Evolutionary conservation across 2,888 invertebrate species (phyloP), one percentile per base, ranked within the genome.

Genomic region (Lasius platythorax): DNA sequence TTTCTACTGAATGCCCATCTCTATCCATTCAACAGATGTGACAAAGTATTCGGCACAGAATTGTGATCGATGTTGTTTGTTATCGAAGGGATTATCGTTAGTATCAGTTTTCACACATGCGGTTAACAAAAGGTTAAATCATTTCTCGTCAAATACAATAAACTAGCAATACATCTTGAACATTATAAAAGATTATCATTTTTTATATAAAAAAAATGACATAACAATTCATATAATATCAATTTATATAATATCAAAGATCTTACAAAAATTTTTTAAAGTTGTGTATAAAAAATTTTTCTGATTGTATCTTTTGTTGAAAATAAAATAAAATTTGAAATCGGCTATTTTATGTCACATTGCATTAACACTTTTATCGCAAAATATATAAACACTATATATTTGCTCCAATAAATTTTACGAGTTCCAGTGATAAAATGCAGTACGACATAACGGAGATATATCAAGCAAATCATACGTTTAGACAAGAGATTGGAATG

Each of bases 31-130:
- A 83, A 83, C 86, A 89, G 85, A 91, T 90, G 90, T 91, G 85
- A 83, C 76, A 72, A 85, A 88, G 87, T 91, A 90, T 90, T 91
- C 46, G 82, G 82, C 72, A 73, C 84, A 72, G 75, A 87, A 88
- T 86, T 87, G 87, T 91, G 91, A 91, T 93, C 90, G 90, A 92
- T 91, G 88, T 68, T 88, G 78, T 91, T 88, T 89, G 83, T 70
- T 83, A 68, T 64, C 46, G 23, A 81, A 50, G 12, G 61, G 61
- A 12, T 70, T 63, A 67, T 18, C 23, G 73, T 56, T 74, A 30
- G 56, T 30, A 46, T 73, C 56, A 73, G 58, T 70, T 81, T 79
- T 72, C 70, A 50, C 72, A 18, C 61, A 46, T 61, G 61, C 37
- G 79, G 72, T 79, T 23, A 72, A 28, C 61, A 61, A 78, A 68